A percentile compares a stretch with the other conserved stretches of the same genome.
These are phyloP conservation scores for Beris morrisii DNA, from an alignment of 2,888 invertebrate genomes.

Conservation along the genomic window DNA sequence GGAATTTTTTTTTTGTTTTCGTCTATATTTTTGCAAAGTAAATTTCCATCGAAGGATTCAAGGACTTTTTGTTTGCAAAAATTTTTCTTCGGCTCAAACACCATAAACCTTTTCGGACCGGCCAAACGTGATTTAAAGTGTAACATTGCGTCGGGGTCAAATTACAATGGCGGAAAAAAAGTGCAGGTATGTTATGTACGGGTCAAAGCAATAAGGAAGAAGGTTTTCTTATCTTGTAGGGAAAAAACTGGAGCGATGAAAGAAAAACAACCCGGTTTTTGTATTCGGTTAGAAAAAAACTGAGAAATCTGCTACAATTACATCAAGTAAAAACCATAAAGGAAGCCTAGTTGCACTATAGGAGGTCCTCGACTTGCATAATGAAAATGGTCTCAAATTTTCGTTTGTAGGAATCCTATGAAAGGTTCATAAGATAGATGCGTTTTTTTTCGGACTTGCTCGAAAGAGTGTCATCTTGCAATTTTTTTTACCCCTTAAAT, in stretches of 20 bases:
- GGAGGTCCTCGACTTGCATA: conserved; percentile 12
- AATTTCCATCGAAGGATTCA: conserved; percentile 2
- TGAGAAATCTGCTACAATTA: too few relatives aligned
- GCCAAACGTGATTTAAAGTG: conserved; percentile 29
- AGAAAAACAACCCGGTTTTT: too few relatives aligned
- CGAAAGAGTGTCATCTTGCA: too few relatives aligned
- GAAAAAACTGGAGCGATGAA: too few relatives aligned
- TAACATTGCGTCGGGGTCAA: conserved; percentile 31
- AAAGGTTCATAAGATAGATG: too few relatives aligned
- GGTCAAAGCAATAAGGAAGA: too few relatives aligned
- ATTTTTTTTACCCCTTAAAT: too few relatives aligned
- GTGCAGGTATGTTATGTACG: not conserved
- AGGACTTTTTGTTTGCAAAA: conserved; percentile 13
- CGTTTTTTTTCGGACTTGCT: too few relatives aligned
- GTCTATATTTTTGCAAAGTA: conserved; percentile 6
- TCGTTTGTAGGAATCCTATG: too few relatives aligned
- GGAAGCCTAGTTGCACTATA: conserved; percentile 16
- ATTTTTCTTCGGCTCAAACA: conserved; percentile 12
- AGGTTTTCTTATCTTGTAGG: too few relatives aligned
- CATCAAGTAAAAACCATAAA: not conserved
- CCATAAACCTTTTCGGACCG: not conserved
- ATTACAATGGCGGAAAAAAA: conserved; percentile 13
- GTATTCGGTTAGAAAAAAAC: too few relatives aligned
- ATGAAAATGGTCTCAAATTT: not conserved
- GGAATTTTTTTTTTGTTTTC: too few relatives aligned